These are phyloP conservation scores for Linnaemya vulpina DNA, from an alignment of 2,888 invertebrate genomes.

Conservation along the genomic window DNA sequence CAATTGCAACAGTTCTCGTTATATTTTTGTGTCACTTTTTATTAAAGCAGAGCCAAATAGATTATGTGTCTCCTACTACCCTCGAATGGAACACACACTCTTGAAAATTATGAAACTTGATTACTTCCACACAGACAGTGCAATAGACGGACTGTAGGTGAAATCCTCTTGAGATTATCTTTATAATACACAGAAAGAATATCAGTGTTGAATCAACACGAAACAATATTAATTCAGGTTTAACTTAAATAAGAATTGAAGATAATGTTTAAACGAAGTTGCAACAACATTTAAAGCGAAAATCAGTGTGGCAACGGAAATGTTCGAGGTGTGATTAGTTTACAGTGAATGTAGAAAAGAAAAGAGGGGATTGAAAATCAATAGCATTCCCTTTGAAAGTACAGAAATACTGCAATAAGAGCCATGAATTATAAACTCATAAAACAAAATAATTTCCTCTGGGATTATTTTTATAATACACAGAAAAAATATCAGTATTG, in stretches of 20 bases:
- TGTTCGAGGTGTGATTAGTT: too few relatives aligned
- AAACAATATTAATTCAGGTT: background rate
- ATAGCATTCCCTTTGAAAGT: too few relatives aligned
- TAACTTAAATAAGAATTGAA: too few relatives aligned
- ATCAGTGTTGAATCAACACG: background rate
- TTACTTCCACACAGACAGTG: background rate
- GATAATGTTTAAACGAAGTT: too few relatives aligned
- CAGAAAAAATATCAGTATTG: too few relatives aligned
- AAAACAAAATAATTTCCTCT: too few relatives aligned
- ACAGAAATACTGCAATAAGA: too few relatives aligned
- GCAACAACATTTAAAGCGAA: background rate
- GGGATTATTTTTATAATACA: too few relatives aligned
- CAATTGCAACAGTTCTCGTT: constrained; percentile 48
- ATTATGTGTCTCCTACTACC: constrained; percentile 20
- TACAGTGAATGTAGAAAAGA: too few relatives aligned
- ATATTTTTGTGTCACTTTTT: constrained; percentile 8
- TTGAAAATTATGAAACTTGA: background rate
- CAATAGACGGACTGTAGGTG: background rate
- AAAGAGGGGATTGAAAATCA: too few relatives aligned
- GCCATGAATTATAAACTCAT: too few relatives aligned
- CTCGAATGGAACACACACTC: background rate
- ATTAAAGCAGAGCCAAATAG: constrained; percentile 28
- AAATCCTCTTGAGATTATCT: background rate
- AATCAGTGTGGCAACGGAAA: background rate
- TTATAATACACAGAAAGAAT: background rate